Evolutionary conservation across 92 coral and sea anemone genomes (phyloP).

Genomic region (Umimayanthus kanabou): DNA sequence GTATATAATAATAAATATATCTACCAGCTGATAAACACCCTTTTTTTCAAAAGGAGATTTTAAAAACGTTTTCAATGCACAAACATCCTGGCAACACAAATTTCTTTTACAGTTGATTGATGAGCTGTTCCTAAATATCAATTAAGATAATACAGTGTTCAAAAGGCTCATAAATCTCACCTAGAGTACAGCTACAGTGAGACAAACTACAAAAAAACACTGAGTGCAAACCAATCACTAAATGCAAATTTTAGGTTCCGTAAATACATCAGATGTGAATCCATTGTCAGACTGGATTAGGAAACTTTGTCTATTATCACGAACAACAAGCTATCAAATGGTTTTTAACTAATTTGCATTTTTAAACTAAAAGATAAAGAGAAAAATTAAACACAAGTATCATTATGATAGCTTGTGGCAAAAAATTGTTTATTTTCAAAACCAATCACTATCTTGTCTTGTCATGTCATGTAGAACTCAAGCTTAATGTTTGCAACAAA

Average conservation of each 20-base stretch:
- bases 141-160: not conserved
- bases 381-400: not conserved
- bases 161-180: not conserved
- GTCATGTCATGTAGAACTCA: not conserved
- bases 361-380: not conserved
- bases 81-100: not conserved
- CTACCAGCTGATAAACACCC: not conserved
- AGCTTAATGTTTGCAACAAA: not conserved
- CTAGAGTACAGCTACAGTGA: too few relatives aligned
- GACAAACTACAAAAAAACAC: not conserved
- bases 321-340: not conserved
- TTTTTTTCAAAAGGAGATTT: not conserved
- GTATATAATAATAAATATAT: too few relatives aligned
- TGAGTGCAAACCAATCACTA: not conserved
- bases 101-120: not conserved
- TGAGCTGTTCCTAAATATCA: not conserved
- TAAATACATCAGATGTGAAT: not conserved
- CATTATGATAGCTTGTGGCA: slow-evolving; percentile 15
- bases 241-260: not conserved
- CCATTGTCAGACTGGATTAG: not conserved
- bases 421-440: not conserved
- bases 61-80: not conserved
- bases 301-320: not conserved
- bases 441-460: not conserved
- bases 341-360: not conserved